Conservation (phyloP, 2,113 vertebrate species). For the Motacilla alba region DNA sequence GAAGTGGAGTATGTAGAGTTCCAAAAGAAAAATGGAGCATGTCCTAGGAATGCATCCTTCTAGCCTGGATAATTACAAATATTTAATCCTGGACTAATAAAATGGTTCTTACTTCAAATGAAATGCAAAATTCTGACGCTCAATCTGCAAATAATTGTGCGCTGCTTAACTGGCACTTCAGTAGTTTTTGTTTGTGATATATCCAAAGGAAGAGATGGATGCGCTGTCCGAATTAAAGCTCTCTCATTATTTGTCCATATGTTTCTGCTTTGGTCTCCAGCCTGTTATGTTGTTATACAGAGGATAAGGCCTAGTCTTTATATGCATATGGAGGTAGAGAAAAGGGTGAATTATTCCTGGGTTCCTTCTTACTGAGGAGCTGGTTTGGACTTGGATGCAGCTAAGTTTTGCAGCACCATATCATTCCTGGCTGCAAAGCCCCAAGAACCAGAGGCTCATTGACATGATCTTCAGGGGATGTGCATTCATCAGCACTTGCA, state of each 20-base stretch:
- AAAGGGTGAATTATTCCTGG: not conserved
- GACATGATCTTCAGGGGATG: not conserved
- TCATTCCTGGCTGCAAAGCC: not conserved
- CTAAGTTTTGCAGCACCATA: not conserved
- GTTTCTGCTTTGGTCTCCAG: slow-evolving; percentile 41
- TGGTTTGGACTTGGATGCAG: not conserved
- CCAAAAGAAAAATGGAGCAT: not conserved
- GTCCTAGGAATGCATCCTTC: not conserved
- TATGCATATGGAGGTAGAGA: not conserved
- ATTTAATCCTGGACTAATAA: not conserved
- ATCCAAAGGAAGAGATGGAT: slow-evolving; percentile 21
- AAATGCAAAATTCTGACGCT: not conserved
- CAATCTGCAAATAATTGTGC: slow-evolving; percentile 25
- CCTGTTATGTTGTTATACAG: not conserved
- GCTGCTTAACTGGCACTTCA: not conserved
- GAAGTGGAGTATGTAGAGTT: not conserved
- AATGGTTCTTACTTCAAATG: not conserved
- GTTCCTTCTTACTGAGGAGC: not conserved
- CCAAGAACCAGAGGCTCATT: not conserved
- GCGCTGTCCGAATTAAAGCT: slow-evolving; percentile 14
- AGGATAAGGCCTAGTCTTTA: not conserved
- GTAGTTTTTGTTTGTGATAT: not conserved
- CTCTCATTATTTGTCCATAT: not conserved
- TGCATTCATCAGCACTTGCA: not conserved
- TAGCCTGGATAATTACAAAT: not conserved